Evolutionary conservation across 2,888 invertebrate species (phyloP), one percentile per base, ranked within the genome.

Genomic region (Heliconius cydno): DNA sequence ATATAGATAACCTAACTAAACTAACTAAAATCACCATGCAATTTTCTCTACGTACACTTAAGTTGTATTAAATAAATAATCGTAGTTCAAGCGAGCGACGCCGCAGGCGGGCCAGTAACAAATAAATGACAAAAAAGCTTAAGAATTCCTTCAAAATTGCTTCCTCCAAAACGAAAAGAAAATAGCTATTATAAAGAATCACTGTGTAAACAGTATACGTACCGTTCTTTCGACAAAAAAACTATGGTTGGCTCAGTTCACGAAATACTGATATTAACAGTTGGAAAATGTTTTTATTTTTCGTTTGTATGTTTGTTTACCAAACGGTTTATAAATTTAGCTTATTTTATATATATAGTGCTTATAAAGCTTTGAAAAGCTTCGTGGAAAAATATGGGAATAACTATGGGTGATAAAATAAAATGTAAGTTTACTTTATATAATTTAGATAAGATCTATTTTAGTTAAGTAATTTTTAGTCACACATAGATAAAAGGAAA

Each of bases 201-300:
- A 80, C 79, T 84, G 84, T 83, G 84, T 82, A 84, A 84, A 85
- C 81, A 52, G 46, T 52, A 19, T 52, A 84, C 76, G 76, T 71
- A 83, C 84, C 80, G 81, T 83, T 84, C 41, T 25, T 80, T 70
- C 15, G 10, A 75, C 41, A 63, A 75, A 75, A 65, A 52, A 63
- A 0, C 34, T 60, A 73, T 73, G 34, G 57, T 73, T 60, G 34
- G 57, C 22, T 57, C 12, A 34, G 34, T 34, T 73, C 73, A 73
- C 73, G 34, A 73, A 73, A 34, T 34, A 57, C 57, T 25, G 13
- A 15, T 57, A 57, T 60, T 57, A 34, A 60, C 57, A 57, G 60
- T 57, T 30, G 52, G n/a, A 57, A 30, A 30, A 30, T 7, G 9
- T 34, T 73, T 73, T 73, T 73, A 6, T 73, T 72, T 72, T 10